Conservation (phyloP, 2,888 invertebrate genomes). For the Ochropleura plecta region DNA sequence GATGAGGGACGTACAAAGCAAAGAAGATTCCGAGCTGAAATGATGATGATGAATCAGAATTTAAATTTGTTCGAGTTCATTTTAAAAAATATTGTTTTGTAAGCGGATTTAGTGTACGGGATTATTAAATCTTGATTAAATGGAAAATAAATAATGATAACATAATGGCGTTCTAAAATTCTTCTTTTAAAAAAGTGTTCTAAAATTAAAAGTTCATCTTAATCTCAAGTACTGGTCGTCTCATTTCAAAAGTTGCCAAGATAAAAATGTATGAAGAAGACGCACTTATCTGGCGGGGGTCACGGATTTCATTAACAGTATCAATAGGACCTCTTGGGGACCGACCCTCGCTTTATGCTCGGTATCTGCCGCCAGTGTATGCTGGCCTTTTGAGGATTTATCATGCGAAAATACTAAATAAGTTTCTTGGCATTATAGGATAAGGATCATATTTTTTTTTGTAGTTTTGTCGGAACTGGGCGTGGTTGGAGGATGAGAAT, state of each 20-base stretch:
- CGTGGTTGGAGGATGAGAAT: not conserved
- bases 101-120: constrained; percentile 6
- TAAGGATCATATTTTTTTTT: not conserved
- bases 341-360: constrained; percentile 68
- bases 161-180: not conserved
- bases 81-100: not conserved
- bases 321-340: constrained; percentile 77
- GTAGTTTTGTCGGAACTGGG: not conserved
- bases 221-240: constrained; percentile 37
- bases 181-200: not conserved
- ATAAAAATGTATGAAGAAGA: constrained; percentile 61
- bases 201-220: constrained; percentile 30
- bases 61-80: not conserved
- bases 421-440: constrained; percentile 23
- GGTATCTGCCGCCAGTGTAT: constrained; percentile 66
- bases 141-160: not conserved
- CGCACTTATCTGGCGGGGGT: constrained; percentile 71
- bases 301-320: constrained; percentile 84
- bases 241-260: constrained; percentile 48
- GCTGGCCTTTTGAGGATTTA: constrained; percentile 62
- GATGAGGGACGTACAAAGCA: not conserved
- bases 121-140: constrained; percentile 12
- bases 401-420: constrained; percentile 56
- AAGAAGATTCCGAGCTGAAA: too few relatives aligned
- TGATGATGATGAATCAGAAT: not conserved